A percentile compares a stretch with the other conserved stretches of the same genome.
Evolutionary conservation across 2,797 vertebrate species (phyloP).

Genomic region (Harpagifer antarcticus): DNA sequence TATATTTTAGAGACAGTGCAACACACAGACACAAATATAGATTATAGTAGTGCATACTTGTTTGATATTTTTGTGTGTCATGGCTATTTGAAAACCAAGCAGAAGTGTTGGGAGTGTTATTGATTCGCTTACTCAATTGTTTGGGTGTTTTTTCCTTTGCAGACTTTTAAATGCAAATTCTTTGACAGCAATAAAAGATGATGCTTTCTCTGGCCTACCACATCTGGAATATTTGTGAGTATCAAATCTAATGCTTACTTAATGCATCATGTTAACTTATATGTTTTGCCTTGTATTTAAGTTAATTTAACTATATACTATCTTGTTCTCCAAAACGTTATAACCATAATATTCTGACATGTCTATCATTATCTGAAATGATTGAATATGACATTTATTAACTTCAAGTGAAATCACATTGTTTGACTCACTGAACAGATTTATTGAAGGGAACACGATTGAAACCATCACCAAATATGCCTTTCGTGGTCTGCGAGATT

Average conservation of each 20-base stretch:
- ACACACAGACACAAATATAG: not conserved
- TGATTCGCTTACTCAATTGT: not conserved
- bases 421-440: slow-evolving; percentile 80
- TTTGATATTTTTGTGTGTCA: not conserved
- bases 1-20: not conserved
- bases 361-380: not conserved
- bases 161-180: slow-evolving; percentile 97
- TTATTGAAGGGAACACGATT: slow-evolving; percentile 98
- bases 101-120: not conserved
- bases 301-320: not conserved
- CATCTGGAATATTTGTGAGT: slow-evolving; percentile 99
- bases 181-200: slow-evolving; percentile 93
- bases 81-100: not conserved
- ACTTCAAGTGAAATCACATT: not conserved
- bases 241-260: not conserved
- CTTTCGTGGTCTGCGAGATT: slow-evolving; percentile 93
- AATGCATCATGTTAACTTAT: not conserved
- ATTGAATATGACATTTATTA: not conserved
- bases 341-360: not conserved
- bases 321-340: not conserved
- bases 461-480: slow-evolving; percentile 93
- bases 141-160: slow-evolving; percentile 27
- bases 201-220: slow-evolving; percentile 95
- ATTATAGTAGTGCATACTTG: not conserved
- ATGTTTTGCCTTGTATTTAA: not conserved